Conservation (phyloP, 2,113 vertebrate genomes). For the Orientallactaga bullata region DNA sequence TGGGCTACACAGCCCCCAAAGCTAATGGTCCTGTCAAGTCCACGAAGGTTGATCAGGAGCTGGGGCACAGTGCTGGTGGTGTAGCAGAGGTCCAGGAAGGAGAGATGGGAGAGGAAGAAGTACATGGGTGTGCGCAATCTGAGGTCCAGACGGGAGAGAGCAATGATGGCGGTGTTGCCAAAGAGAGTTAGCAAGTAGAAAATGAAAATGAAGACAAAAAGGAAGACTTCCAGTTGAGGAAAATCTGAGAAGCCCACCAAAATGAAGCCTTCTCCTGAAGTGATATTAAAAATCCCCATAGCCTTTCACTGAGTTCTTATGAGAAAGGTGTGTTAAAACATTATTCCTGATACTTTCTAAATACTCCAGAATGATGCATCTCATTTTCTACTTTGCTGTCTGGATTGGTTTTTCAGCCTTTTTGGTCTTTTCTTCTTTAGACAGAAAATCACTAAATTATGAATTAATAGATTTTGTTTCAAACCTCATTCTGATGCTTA, state of each 20-base stretch:
- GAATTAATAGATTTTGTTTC: neutral
- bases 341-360: neutral
- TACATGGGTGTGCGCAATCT: constrained; percentile 59
- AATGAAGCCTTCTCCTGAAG: constrained; percentile 32
- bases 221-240: constrained; percentile 52
- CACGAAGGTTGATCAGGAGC: constrained; percentile 52
- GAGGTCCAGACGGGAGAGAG: constrained; percentile 14
- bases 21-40: constrained; percentile 10
- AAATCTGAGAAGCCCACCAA: constrained; percentile 67
- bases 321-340: neutral
- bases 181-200: constrained; percentile 52
- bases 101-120: constrained; percentile 68
- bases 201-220: constrained; percentile 62
- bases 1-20: constrained; percentile 41
- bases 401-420: neutral
- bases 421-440: neutral
- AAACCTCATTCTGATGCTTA: neutral
- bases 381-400: neutral
- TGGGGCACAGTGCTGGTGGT: constrained; percentile 55
- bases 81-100: constrained; percentile 71
- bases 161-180: constrained; percentile 16
- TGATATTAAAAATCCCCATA: constrained; percentile 26
- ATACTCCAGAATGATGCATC: neutral
- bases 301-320: neutral
- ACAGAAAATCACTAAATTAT: neutral